Conservation (phyloP, 1,140 invertebrate species). For the Maconellicoccus hirsutus region DNA sequence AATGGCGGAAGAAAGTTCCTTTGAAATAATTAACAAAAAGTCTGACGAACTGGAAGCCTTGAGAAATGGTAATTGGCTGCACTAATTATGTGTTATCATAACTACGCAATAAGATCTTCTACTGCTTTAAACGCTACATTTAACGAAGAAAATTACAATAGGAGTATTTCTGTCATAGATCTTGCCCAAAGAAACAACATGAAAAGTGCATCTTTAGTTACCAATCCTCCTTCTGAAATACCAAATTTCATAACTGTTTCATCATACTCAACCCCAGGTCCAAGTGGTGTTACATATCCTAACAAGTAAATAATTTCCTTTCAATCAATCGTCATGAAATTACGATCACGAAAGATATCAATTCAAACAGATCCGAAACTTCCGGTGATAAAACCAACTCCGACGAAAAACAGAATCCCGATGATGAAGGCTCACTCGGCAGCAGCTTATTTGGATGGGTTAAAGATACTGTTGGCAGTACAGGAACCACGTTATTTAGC, state of each 20-base stretch:
- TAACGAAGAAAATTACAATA: no score
- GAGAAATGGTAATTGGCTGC: background rate
- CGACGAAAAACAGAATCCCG: background rate
- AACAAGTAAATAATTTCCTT: background rate
- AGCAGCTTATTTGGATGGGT: conserved; percentile 40
- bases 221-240: background rate
- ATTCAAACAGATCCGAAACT: background rate
- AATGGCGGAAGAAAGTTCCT: background rate
- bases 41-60: background rate
- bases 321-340: background rate
- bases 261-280: background rate
- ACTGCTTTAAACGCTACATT: no score
- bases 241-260: background rate
- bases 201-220: background rate
- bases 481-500: conserved; percentile 36
- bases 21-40: background rate
- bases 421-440: background rate
- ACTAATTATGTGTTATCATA: background rate
- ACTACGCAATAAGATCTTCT: background rate
- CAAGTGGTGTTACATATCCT: background rate
- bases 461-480: conserved; percentile 38
- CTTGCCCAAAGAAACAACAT: background rate
- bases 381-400: background rate
- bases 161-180: background rate
- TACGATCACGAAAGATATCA: background rate